Percentiles rank a stretch among this genome's conserved stretches.
These are phyloP conservation scores for Dolichopus griseipennis DNA, from an alignment of 2,888 invertebrate species.

Conservation along the genomic window DNA sequence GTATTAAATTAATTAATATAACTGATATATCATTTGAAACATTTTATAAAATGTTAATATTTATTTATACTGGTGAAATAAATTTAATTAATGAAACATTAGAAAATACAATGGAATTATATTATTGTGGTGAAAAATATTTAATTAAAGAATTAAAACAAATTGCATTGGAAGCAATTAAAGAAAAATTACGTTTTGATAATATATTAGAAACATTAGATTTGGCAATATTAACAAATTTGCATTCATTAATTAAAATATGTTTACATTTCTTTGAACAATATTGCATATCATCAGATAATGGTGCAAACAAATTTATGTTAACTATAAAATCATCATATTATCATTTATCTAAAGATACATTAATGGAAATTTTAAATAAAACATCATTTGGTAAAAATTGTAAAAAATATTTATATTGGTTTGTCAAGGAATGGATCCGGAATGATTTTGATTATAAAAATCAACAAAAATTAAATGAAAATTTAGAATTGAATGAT, in stretches of 20 bases:
- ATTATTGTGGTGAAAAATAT: constrained; percentile 42
- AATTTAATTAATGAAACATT: constrained; percentile 31
- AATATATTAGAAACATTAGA: constrained; percentile 41
- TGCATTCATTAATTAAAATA: constrained; percentile 32
- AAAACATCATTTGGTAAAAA: constrained; percentile 26
- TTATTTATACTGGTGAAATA: constrained; percentile 36
- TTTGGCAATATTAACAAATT: constrained; percentile 36
- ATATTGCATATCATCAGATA: constrained; percentile 31
- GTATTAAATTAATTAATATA: constrained; percentile 43
- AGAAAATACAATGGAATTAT: constrained; percentile 38
- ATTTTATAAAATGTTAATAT: constrained; percentile 40
- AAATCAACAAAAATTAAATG: constrained; percentile 27
- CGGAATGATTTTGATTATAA: constrained; percentile 35
- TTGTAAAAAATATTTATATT: constrained; percentile 32
- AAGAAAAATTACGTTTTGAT: constrained; percentile 34
- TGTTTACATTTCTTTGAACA: constrained; percentile 38
- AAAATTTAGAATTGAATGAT: constrained; percentile 24
- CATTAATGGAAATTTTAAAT: constrained; percentile 36
- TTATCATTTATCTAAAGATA: constrained; percentile 39
- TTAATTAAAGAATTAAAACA: constrained; percentile 33
- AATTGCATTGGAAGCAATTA: constrained; percentile 33
- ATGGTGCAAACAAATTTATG: constrained; percentile 33
- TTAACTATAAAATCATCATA: constrained; percentile 34
- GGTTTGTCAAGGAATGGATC: constrained; percentile 41
- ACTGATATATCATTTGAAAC: constrained; percentile 41